Conservation (phyloP, 2,797 vertebrate species). For the Chloroceryle inda region DNA sequence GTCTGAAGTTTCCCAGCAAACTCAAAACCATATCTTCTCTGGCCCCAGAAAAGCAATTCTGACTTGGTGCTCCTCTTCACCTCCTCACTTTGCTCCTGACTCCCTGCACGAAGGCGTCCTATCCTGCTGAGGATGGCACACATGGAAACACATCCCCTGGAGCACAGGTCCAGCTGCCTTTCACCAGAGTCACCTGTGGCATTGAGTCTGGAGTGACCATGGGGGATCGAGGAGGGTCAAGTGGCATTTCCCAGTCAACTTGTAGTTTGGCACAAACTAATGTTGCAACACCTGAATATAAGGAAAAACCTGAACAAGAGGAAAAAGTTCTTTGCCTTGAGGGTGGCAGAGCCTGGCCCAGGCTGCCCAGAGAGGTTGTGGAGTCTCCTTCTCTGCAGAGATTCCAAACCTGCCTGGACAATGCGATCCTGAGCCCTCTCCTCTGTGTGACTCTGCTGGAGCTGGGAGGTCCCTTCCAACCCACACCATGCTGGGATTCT, state of each 20-base stretch:
- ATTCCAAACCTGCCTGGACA: neutral
- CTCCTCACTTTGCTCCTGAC: neutral
- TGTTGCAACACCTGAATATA: neutral
- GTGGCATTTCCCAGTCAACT: neutral
- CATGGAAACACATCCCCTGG: fast-evolving
- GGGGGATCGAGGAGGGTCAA: fast-evolving
- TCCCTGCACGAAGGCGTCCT: no score
- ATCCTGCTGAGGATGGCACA: fast-evolving
- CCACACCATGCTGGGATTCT: neutral
- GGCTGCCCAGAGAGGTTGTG: neutral
- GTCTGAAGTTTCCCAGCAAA: neutral
- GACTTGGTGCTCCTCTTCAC: neutral
- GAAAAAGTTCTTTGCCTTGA: neutral
- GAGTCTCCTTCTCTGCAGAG: neutral
- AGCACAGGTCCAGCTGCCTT: neutral
- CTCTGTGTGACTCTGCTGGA: neutral
- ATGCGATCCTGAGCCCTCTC: neutral
- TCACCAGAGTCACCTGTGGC: neutral
- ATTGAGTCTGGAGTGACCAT: fast-evolving
- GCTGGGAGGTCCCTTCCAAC: neutral
- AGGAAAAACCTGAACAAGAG: neutral
- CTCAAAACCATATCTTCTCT: neutral
- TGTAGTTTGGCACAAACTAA: neutral
- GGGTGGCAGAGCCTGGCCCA: neutral
- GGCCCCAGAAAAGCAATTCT: neutral